These are phyloP conservation scores for Sabatieria punctata DNA, from an alignment of 2,888 invertebrate species.

Conservation along the genomic window DNA sequence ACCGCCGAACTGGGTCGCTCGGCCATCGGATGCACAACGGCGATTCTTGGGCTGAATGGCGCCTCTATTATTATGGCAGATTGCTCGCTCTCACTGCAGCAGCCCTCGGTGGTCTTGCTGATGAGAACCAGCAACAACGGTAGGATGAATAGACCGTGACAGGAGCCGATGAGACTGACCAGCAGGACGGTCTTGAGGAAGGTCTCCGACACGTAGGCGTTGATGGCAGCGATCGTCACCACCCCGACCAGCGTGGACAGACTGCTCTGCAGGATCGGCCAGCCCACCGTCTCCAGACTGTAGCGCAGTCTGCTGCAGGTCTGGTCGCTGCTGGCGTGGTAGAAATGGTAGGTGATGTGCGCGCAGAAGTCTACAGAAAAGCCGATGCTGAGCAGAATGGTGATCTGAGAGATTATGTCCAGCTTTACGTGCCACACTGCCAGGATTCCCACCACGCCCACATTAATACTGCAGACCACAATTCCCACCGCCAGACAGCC, in stretches of 20 bases:
- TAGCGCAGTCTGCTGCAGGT: background rate
- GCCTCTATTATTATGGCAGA: no score
- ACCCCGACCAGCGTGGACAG: slow-evolving; percentile 9
- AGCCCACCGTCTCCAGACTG: slow-evolving; percentile 7
- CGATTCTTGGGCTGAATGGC: no score
- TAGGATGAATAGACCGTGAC: slow-evolving; percentile 9
- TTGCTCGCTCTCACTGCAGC: no score
- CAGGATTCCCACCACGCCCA: slow-evolving; percentile 9
- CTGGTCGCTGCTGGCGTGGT: background rate
- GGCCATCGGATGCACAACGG: no score
- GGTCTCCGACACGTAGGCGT: slow-evolving; percentile 7
- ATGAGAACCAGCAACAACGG: slow-evolving; percentile 7
- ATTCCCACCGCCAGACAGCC: background rate
- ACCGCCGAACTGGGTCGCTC: no score
- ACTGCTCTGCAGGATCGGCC: slow-evolving; percentile 10
- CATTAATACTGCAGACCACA: slow-evolving; percentile 9
- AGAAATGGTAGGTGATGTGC: slow-evolving; percentile 11
- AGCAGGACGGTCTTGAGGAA: slow-evolving; percentile 9
- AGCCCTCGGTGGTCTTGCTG: background rate
- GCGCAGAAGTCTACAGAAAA: slow-evolving; percentile 12
- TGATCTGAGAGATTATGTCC: slow-evolving; percentile 12
- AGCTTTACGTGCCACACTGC: slow-evolving; percentile 8
- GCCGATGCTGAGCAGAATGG: slow-evolving; percentile 12
- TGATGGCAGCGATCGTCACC: slow-evolving; percentile 5
- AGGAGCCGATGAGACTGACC: slow-evolving; percentile 10